A percentile compares a stretch with the other conserved stretches of the same genome.
These are phyloP conservation scores for Sebastes hubbsi DNA, from an alignment of 2,797 vertebrate species.

Conservation along the genomic window DNA sequence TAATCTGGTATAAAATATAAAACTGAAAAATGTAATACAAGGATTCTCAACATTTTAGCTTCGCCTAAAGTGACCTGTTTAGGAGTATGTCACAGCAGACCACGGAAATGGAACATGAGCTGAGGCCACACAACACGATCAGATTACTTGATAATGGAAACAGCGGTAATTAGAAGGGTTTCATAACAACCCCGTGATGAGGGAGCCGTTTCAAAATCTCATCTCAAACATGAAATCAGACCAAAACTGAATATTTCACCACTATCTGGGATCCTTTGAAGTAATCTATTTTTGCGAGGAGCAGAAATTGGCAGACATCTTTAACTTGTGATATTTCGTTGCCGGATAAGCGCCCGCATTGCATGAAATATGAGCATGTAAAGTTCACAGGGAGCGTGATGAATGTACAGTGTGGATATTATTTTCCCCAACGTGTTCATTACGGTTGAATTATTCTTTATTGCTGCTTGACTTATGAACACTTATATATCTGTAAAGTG, in stretches of 20 bases:
- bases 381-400: conserved; percentile 19
- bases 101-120: neutral
- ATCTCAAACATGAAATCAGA: conserved; percentile 52
- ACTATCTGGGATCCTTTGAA: conserved; percentile 54
- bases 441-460: conserved; percentile 14
- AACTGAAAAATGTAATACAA: neutral
- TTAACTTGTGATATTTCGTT: conserved; percentile 42
- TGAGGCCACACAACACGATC: conserved; percentile 8
- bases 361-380: conserved; percentile 43
- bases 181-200: conserved; percentile 31
- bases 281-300: conserved; percentile 39
- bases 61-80: neutral
- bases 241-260: conserved; percentile 33
- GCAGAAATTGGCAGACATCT: conserved; percentile 42
- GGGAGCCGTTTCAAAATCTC: conserved; percentile 31
- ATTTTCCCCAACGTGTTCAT: conserved; percentile 25
- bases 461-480: neutral
- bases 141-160: conserved; percentile 25
- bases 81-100: neutral
- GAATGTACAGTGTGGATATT: conserved; percentile 4
- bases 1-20: neutral
- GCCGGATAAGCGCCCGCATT: conserved; percentile 36
- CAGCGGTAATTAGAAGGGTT: conserved; percentile 5
- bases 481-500: neutral
- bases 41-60: neutral